Evolutionary conservation across 2,888 invertebrate species (phyloP), one percentile per base, ranked within the genome.

Genomic region (Eupeodes latifasciatus): DNA sequence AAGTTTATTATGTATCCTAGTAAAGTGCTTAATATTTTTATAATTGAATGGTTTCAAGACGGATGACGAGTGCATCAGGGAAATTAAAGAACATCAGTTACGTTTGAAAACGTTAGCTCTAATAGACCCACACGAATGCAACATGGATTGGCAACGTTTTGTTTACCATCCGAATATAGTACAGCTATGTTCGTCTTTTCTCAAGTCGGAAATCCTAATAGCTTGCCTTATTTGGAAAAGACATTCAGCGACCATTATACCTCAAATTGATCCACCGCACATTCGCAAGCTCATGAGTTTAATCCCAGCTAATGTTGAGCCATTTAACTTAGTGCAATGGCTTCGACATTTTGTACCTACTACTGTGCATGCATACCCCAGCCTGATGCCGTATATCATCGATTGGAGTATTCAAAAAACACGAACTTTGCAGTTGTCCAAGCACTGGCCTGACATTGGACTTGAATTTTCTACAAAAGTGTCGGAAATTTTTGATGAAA

Each of bases 361-460:
- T 81, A 91, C 93, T 27, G 90, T 92, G 71, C 92, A 93, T 89
- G 91, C 91, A 0, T 92, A 93, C 91, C 93, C 94, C 0, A 91
- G 91, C 53, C 90, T 92, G 16, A 93, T 93, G 92, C 91, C 92
- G 0, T 90, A 89, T 5, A 90, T 93, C 11, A 92, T 93, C 4
- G 93, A 93, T 51, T 94, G 94, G 94, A 92, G 92, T 80, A 92
- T 93, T 80, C 91, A 92, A 72, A 92, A 93, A 85, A 93, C 92
- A 2, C 91, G 92, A 27, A 91, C 92, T 10, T 85, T 94, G 19
- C 93, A 94, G 90, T 92, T 91, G 69, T 91, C 92, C 5, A 91
- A 92, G 12, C 91, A 92, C 89, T 94, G 94, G 93, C 94, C 94
- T 5, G 92, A 93, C 51, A 93, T 94, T 86, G 94, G 93, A 1